These are phyloP conservation scores for Drosophila greeni DNA, from an alignment of 2,888 invertebrate species.

Conservation along the genomic window DNA sequence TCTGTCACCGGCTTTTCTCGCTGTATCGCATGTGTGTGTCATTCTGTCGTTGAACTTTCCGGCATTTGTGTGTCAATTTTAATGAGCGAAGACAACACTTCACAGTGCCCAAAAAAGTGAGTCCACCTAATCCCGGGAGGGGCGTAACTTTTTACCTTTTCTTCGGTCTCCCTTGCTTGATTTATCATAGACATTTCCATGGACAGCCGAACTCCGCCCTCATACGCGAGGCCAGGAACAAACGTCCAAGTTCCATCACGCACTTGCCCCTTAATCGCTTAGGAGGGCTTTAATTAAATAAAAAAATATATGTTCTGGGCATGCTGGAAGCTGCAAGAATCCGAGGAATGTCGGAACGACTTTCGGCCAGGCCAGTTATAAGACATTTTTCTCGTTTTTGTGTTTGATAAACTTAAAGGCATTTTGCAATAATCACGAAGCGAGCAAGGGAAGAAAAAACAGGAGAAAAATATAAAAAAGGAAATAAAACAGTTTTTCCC, in stretches of 20 bases:
- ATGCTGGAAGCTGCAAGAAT: constrained; percentile 15
- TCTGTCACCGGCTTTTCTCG: constrained; percentile 24
- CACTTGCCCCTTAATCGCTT: constrained; percentile 42
- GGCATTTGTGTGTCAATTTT: constrained; percentile 57
- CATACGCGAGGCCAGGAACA: background rate
- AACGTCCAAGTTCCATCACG: constrained; percentile 39
- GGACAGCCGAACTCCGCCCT: constrained; percentile 14
- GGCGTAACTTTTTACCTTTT: constrained; percentile 18
- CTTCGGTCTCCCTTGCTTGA: constrained; percentile 37
- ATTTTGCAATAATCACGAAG: constrained; percentile 45
- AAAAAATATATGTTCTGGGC: constrained; percentile 10
- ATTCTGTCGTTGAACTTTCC: constrained; percentile 58
- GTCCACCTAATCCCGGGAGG: constrained; percentile 1
- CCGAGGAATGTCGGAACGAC: constrained; percentile 20
- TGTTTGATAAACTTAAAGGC: constrained; percentile 44
- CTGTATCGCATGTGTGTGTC: constrained; percentile 6
- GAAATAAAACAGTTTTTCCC: constrained; percentile 32
- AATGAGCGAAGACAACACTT: constrained; percentile 47
- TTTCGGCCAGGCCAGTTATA: constrained; percentile 15
- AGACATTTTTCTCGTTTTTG: constrained; percentile 26
- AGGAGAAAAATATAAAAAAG: constrained; percentile 26
- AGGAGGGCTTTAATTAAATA: constrained; percentile 52
- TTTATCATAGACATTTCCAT: constrained; percentile 47
- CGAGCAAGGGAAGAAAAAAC: constrained; percentile 7
- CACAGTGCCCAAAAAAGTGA: constrained; percentile 4